A percentile compares a stretch with the other conserved stretches of the same genome.
phyloP scores from a whole-genome alignment of 2,797 vertebrate genomes.

The Thalassophryne amazonica region DNA sequence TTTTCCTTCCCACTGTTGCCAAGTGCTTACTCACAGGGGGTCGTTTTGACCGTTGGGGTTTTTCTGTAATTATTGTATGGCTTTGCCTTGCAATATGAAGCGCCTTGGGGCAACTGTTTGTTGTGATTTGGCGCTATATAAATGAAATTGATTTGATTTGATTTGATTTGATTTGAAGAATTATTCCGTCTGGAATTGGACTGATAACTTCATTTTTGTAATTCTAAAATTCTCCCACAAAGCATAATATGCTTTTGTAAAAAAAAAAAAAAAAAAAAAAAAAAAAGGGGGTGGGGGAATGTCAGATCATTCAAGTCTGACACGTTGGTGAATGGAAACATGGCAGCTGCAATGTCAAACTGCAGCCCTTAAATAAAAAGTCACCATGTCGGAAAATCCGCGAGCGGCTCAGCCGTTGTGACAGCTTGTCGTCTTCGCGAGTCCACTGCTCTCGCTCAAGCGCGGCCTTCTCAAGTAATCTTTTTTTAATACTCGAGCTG shows the following conservation, averaged over 20 bases:
- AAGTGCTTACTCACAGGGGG: no score
- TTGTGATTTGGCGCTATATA: no score
- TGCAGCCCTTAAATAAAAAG: slow-evolving; percentile 27
- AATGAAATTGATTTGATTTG: no score
- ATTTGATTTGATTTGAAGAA: no score
- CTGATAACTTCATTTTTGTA: slow-evolving; percentile 1
- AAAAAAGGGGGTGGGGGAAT: no score
- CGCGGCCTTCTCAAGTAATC: slow-evolving; percentile 32
- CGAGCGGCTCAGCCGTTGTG: slow-evolving; percentile 45
- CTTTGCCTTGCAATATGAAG: no score
- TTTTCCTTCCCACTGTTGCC: no score
- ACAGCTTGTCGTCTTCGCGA: slow-evolving; percentile 44
- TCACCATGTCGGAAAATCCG: slow-evolving; percentile 31
- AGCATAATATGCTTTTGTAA: slow-evolving; percentile 20
- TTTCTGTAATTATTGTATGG: no score
- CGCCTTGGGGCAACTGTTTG: no score
- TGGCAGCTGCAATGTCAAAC: slow-evolving; percentile 27
- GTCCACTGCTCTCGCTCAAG: slow-evolving; percentile 14
- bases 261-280: no score
- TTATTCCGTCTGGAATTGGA: no score
- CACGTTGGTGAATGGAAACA: slow-evolving; percentile 39
- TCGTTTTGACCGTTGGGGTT: no score
- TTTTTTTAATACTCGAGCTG: slow-evolving; percentile 35
- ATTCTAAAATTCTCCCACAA: slow-evolving; percentile 18
- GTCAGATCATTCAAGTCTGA: slow-evolving; percentile 31